phyloP scores from a whole-genome alignment of 2,888 invertebrate genomes.

The Machimus atricapillus region DNA sequence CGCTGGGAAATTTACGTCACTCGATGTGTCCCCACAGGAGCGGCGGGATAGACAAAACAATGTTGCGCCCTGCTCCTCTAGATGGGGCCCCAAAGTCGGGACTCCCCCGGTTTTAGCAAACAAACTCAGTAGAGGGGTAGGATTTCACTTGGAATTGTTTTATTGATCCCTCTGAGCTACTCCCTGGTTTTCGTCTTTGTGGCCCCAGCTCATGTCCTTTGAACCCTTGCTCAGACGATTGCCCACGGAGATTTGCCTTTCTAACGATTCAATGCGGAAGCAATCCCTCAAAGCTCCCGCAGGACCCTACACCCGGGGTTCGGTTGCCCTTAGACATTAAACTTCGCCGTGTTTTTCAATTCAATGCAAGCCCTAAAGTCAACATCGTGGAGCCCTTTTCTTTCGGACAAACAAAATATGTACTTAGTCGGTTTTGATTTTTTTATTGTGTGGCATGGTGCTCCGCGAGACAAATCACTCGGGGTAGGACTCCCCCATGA shows the following conservation, averaged over 20 bases:
- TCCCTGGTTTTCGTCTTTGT: not conserved
- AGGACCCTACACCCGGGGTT: not conserved
- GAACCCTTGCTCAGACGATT: constrained; percentile 25
- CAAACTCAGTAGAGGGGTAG: not conserved
- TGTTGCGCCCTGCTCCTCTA: not conserved
- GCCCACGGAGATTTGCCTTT: constrained; percentile 13
- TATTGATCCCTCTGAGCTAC: constrained; percentile 6
- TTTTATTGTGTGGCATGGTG: not conserved
- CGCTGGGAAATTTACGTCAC: not conserved
- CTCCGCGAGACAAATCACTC: not conserved
- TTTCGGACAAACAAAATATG: not conserved
- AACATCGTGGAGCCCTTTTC: not conserved
- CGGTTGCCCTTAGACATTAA: not conserved
- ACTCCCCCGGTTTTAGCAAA: not conserved
- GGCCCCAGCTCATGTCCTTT: constrained; percentile 7
- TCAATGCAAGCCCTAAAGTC: not conserved
- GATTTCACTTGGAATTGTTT: not conserved
- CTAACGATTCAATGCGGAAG: constrained; percentile 21
- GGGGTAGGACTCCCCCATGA: not conserved
- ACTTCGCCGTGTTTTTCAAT: not conserved
- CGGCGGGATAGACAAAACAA: not conserved
- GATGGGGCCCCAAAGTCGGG: not conserved
- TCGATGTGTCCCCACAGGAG: not conserved
- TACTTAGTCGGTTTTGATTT: constrained; percentile 7
- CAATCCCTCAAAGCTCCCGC: constrained; percentile 24